These are phyloP conservation scores for Drosophila mojavensis DNA, from an alignment of 1,140 invertebrate genomes.

Conservation along the genomic window DNA sequence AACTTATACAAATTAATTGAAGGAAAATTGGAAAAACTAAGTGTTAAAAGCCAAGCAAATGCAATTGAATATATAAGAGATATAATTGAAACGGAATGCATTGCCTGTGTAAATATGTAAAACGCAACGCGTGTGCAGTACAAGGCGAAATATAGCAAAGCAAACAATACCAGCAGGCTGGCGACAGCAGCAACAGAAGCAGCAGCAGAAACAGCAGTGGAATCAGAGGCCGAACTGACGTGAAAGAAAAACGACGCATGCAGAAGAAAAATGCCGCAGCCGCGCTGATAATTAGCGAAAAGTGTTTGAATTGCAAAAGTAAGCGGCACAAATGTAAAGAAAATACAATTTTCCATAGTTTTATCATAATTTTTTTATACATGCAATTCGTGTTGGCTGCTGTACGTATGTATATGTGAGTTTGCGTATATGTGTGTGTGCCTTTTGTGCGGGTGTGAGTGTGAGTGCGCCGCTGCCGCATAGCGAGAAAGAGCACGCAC, in stretches of 20 bases:
- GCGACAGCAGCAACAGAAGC: constrained; percentile 17
- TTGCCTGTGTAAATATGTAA: constrained; percentile 45
- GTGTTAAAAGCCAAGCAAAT: constrained; percentile 30
- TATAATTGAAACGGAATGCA: constrained; percentile 40
- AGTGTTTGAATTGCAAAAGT: constrained; percentile 66
- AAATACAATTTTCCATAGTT: constrained; percentile 38
- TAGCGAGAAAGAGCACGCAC: constrained; percentile 60
- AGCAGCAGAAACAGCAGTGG: constrained; percentile 35
- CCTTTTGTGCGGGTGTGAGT: constrained; percentile 37
- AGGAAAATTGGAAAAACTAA: constrained; percentile 58
- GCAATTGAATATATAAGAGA: constrained; percentile 18
- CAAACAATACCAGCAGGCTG: constrained; percentile 59
- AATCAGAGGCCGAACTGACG: constrained; percentile 36
- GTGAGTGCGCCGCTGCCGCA: constrained; percentile 42
- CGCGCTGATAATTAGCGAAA: constrained; percentile 59
- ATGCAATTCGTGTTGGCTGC: constrained; percentile 37
- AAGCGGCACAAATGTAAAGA: constrained; percentile 47
- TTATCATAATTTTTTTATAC: constrained; percentile 41
- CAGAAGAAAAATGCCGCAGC: constrained; percentile 52
- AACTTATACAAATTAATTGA: constrained; percentile 68
- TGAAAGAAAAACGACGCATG: constrained; percentile 52
- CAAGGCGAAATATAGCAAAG: constrained; percentile 57
- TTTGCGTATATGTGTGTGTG: constrained; percentile 8
- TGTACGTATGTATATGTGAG: constrained; percentile 24
- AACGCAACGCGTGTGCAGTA: constrained; percentile 66